These are phyloP conservation scores for Casuarius casuarius DNA, from an alignment of 2,113 vertebrate genomes.

Conservation along the genomic window DNA sequence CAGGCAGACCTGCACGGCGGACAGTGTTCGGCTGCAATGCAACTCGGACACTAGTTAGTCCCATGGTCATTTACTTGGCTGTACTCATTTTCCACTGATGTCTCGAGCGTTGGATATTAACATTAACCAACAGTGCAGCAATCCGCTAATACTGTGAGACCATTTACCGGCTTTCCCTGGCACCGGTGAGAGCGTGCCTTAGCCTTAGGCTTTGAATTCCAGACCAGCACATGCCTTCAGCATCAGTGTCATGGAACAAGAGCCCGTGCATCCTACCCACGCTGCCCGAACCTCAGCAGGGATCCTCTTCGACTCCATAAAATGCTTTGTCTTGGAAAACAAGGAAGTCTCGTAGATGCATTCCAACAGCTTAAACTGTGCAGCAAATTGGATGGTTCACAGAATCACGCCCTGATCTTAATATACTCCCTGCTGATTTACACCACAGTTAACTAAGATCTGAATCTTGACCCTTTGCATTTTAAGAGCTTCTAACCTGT, in stretches of 20 bases:
- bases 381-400: accelerated
- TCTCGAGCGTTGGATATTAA: not conserved
- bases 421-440: not conserved
- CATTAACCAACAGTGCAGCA: not conserved
- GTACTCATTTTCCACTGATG: not conserved
- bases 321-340: not conserved
- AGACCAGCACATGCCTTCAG: not conserved
- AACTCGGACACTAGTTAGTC: not conserved
- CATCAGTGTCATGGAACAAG: accelerated
- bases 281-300: not conserved
- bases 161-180: not conserved
- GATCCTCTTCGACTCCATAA: not conserved
- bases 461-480: no score
- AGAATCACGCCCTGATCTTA: not conserved
- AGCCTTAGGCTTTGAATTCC: not conserved
- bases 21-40: not conserved
- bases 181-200: not conserved
- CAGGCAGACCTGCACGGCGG: not conserved
- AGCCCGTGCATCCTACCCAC: not conserved
- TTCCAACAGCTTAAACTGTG: not conserved
- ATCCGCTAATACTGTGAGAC: not conserved
- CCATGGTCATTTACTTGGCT: not conserved
- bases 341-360: accelerated
- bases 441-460: not conserved
- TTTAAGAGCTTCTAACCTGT: not conserved